Percentiles rank a stretch among this genome's conserved stretches.
These are phyloP conservation scores for Apotomis capreana DNA, from an alignment of 2,888 invertebrate species.

Conservation along the genomic window DNA sequence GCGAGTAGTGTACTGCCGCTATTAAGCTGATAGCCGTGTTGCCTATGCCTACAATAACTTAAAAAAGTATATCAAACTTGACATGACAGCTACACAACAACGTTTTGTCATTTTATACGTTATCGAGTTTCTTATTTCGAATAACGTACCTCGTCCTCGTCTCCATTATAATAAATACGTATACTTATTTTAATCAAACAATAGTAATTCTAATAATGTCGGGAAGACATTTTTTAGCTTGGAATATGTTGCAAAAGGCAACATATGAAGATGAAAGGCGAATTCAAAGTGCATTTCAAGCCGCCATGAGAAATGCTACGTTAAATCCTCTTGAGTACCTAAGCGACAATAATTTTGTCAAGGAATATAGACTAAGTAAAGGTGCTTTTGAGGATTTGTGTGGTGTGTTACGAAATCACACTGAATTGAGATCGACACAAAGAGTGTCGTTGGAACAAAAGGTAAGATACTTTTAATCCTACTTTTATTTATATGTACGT, in stretches of 20 bases:
- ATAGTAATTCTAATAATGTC: neutral
- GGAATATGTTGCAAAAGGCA: constrained; percentile 9
- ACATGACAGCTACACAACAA: no score
- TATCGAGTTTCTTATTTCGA: no score
- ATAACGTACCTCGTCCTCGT: no score
- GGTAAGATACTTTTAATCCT: constrained; percentile 5
- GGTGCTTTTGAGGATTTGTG: constrained; percentile 35
- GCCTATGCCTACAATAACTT: no score
- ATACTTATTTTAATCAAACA: neutral
- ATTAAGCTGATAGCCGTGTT: no score
- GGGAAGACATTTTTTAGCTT: neutral
- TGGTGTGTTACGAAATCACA: constrained; percentile 14
- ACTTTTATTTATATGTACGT: neutral
- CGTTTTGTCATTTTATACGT: no score
- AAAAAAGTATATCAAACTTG: no score
- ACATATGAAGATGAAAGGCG: neutral
- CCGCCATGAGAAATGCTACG: neutral
- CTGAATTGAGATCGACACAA: constrained; percentile 30
- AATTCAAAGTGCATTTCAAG: neutral
- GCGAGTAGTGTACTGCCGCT: no score
- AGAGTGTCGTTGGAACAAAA: constrained; percentile 36
- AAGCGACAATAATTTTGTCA: constrained; percentile 11
- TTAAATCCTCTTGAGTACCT: constrained; percentile 2
- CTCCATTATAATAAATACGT: no score
- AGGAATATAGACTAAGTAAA: constrained; percentile 18